Evolutionary conservation across 1,140 invertebrate species (phyloP).

Genomic region (Solenopsis invicta): DNA sequence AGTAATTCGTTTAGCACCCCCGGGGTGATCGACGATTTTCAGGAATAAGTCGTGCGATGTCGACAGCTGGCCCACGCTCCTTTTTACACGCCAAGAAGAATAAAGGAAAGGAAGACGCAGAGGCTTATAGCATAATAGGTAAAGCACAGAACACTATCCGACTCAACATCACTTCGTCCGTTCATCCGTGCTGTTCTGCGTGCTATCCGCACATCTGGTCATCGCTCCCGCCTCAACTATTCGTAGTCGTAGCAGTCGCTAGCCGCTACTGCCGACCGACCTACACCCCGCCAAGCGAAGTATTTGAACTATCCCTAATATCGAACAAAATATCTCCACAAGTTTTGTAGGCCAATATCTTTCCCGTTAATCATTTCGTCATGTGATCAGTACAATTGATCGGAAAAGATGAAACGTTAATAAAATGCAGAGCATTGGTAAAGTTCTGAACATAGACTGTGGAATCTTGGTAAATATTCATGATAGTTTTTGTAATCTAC

Average conservation of each 20-base stretch:
- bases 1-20: slow-evolving; percentile 1
- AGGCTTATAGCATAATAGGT: slow-evolving; percentile 56
- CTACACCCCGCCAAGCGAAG: slow-evolving; percentile 59
- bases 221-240: slow-evolving; percentile 79
- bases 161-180: slow-evolving; percentile 61
- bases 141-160: slow-evolving; percentile 69
- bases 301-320: slow-evolving; percentile 36
- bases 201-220: slow-evolving; percentile 79
- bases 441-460: background rate
- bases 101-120: slow-evolving; percentile 28
- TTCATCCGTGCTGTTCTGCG: slow-evolving; percentile 61
- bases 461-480: background rate
- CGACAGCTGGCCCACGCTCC: slow-evolving; percentile 65
- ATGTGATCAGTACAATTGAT: background rate
- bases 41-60: slow-evolving; percentile 34
- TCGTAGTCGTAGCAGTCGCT: slow-evolving; percentile 72
- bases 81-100: slow-evolving; percentile 50
- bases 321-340: background rate
- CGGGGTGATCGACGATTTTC: slow-evolving; percentile 14
- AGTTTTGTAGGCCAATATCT: background rate
- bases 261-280: slow-evolving; percentile 65
- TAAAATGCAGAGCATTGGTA: background rate
- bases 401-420: background rate
- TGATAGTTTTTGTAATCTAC: background rate
- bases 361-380: background rate